Base-by-base conservation (phyloP, 2,888 invertebrate genomes). In the Acanthosoma haemorrhoidale region DNA sequence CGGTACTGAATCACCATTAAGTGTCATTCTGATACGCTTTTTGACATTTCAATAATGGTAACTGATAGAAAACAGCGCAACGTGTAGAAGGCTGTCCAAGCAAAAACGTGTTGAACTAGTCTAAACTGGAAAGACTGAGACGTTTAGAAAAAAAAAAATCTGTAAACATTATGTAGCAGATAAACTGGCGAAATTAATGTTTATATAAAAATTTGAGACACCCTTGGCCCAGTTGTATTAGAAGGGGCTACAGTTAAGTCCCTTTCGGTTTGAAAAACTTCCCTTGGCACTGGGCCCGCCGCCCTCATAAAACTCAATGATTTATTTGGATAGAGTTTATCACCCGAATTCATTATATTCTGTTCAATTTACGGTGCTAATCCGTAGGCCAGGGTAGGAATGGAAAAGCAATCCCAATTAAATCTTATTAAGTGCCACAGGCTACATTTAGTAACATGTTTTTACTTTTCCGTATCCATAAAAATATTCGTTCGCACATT, bases 261-360 rank as follows among this genome's bases (percentile, higher is more conserved):
- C 34, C 36, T 61, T 61, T 34, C 32, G 36, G 18, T 61, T 61
- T 21, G 34, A 59, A 34, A 51, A 51, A 21, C 29, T 59, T 29
- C 34, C 61, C 36, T 61, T 34, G 61, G 36, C 16, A 34, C 18
- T n/a, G 34, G 61, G 36, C 61, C 61, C 36, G 16, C 36, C 61
- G n/a, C 34, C 34, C 61, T 61, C 61, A 61, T 61, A 61, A 61
- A 61, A 61, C 36, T 61, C 32, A 61, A 61, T 38, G 61, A 61
- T 61, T 36, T 61, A 61, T 61, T 11, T n/a, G 34, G 21, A 36
- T 36, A 61, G 61, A 61, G 61, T 61, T 61, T 61, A 61, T 61
- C 61, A 61, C 61, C 21, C 25, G 51, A 51, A 51, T 51, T 51
- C 51, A 51, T 51, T 51, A 51, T 51, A 51, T 51, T 51, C 25